Evolutionary conservation across 2,113 vertebrate genomes (phyloP).

Genomic region (Pitta sordida): DNA sequence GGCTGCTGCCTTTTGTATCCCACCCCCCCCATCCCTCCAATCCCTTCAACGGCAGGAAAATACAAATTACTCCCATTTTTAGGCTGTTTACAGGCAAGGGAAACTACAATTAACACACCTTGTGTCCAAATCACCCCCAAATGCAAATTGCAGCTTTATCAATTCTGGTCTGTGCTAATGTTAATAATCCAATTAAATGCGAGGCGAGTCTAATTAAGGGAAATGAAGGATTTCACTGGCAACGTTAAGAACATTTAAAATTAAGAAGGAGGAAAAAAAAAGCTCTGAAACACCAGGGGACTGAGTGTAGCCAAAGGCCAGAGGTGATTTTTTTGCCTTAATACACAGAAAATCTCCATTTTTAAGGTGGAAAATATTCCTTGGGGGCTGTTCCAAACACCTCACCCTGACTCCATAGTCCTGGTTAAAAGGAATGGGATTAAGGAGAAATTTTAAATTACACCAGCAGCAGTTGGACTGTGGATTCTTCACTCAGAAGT

Average conservation of each 20-base stretch:
- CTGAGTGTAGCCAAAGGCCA: background rate
- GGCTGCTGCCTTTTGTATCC: background rate
- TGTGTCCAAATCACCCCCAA: background rate
- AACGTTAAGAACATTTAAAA: background rate
- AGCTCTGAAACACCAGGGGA: background rate
- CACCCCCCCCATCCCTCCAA: no score
- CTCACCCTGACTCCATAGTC: no score
- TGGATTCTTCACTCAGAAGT: background rate
- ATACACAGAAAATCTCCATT: background rate
- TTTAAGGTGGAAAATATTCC: background rate
- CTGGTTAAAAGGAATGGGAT: background rate
- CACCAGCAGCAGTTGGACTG: background rate
- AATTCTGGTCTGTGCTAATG: background rate
- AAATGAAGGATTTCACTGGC: background rate
- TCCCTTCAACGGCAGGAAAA: background rate
- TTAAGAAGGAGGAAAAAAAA: background rate
- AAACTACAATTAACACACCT: background rate
- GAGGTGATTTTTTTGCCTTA: background rate
- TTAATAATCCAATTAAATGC: slow-evolving; percentile 6
- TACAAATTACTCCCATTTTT: background rate
- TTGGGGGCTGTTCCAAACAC: background rate
- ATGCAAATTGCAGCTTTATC: background rate
- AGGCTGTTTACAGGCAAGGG: background rate
- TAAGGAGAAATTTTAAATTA: background rate
- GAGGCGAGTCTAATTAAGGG: background rate